Evolutionary conservation across 2,797 vertebrate genomes (phyloP), one percentile per base, ranked within the genome.

Genomic region (Gouania willdenowi): DNA sequence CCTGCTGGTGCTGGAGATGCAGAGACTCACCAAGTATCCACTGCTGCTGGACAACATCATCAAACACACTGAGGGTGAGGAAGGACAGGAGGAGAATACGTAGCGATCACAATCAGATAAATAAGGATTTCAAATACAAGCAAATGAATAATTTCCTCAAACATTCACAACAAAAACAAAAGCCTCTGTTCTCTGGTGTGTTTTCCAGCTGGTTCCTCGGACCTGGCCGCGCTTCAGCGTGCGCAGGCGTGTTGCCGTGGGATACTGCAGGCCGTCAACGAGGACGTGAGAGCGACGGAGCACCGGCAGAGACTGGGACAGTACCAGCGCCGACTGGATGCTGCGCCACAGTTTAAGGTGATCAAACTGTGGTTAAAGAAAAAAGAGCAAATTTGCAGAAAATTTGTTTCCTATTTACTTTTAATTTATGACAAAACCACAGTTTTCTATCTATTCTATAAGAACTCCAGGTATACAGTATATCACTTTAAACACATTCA

Each of bases 41-140:
- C 91, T 99, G 48, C 91, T 99, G 38, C 84, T 98, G 75, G 93
- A 96, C 79, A 98, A 95, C 64, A 95, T 99, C 62, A 92, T 95
- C 5, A 98, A 96, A 66, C 91, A 98, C 82, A 95, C 93, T 26
- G 92, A 97, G 24, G 64, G 89, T 89, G 62, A 73, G 70, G 0
- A 14, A 8, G 8, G 4, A n/a, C n/a, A n/a, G 13, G 13, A 13
- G 14, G 14, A 13, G 13, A 3, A 13, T 14, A 14, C 13, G 13
- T 14, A n/a, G n/a, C n/a, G n/a, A n/a, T n/a, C n/a, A n/a, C n/a
- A n/a, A n/a, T n/a, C n/a, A n/a, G n/a, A n/a, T n/a, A n/a, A n/a
- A n/a, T n/a, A n/a, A n/a, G n/a, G n/a, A n/a, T n/a, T n/a, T n/a
- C n/a, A 14, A 3, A 14, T 13, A 3, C 13, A 14, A 13, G 14